These are phyloP conservation scores for Hypercompe scribonia DNA, from an alignment of 2,888 invertebrate species.

Conservation along the genomic window DNA sequence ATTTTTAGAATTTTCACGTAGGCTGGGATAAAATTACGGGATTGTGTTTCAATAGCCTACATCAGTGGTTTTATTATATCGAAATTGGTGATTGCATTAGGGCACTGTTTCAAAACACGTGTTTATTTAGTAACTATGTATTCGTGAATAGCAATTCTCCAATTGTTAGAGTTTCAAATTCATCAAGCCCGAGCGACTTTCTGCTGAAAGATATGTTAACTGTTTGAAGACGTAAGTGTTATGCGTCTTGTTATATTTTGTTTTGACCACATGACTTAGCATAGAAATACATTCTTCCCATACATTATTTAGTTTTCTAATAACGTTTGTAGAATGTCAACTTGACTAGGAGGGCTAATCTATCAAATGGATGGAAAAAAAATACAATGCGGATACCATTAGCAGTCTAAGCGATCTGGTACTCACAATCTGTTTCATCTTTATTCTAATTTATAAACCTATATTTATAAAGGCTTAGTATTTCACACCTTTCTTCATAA, in stretches of 20 bases:
- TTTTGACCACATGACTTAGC: no score
- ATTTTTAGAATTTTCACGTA: constrained; percentile 12
- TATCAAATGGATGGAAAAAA: background rate
- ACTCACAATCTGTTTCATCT: background rate
- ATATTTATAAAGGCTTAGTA: background rate
- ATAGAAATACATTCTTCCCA: no score
- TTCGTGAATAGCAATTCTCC: no score
- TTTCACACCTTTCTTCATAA: background rate
- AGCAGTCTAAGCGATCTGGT: background rate
- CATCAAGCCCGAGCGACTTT: no score
- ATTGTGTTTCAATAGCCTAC: background rate
- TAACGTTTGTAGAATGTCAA: no score
- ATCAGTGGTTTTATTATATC: background rate
- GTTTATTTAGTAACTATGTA: background rate
- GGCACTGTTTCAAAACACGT: background rate
- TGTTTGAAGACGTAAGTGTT: no score
- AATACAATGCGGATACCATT: background rate
- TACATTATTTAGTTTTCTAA: no score
- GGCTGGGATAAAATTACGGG: background rate
- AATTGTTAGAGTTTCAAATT: no score
- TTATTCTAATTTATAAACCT: background rate
- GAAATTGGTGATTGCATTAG: background rate
- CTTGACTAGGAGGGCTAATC: background rate
- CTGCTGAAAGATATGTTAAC: no score
- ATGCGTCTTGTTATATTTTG: no score